Percentiles rank a stretch among this genome's conserved stretches.
Conservation (phyloP, 2,888 invertebrate genomes). For the Podabrus alpinus region DNA sequence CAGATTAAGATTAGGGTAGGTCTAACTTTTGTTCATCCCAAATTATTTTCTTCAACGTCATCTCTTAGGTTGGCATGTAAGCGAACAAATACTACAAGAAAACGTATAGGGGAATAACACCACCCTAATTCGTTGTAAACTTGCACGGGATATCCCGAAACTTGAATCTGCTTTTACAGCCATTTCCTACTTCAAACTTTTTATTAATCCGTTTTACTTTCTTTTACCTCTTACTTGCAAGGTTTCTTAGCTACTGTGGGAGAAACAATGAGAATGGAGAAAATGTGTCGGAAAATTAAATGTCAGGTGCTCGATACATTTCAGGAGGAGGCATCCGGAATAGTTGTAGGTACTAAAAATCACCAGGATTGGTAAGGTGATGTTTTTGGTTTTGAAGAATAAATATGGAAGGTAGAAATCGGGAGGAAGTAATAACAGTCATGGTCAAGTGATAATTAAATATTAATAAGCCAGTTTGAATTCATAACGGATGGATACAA, state of each 20-base stretch:
- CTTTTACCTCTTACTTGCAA: no score
- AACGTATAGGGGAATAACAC: background rate
- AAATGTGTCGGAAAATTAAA: background rate
- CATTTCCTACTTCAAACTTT: background rate
- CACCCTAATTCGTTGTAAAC: background rate
- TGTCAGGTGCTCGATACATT: background rate
- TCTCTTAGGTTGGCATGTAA: constrained; percentile 16
- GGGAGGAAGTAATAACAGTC: background rate
- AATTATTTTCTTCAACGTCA: constrained; percentile 37
- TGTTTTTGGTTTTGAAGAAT: no score
- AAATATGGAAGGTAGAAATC: background rate
- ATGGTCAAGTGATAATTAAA: background rate
- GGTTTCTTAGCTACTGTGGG: background rate
- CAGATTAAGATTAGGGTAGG: constrained; percentile 41
- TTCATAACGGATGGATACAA: background rate
- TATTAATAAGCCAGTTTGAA: background rate
- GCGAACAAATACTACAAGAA: constrained; percentile 1
- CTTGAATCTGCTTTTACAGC: background rate
- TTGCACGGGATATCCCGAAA: background rate
- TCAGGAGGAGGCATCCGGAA: background rate
- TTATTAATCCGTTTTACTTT: background rate
- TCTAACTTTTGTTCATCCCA: constrained; percentile 36
- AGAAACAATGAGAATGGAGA: background rate
- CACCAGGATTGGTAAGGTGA: no score
- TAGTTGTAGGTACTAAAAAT: no score